Percentiles rank a stretch among this genome's conserved stretches.
phyloP scores from a whole-genome alignment of 2,797 vertebrate genomes.

The Amazona finschi region DNA sequence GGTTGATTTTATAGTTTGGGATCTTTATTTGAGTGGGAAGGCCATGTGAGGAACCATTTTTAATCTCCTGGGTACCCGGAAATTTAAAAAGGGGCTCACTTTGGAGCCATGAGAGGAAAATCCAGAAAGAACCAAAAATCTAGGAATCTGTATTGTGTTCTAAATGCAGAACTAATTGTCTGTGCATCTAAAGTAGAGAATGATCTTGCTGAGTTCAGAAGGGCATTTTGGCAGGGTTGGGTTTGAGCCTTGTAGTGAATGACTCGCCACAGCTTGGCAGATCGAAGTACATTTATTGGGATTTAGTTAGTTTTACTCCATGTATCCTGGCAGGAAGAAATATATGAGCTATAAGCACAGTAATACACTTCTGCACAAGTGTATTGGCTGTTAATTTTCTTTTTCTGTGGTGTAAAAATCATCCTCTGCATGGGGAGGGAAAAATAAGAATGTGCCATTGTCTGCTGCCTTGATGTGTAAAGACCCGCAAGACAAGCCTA shows the following conservation, averaged over 20 bases:
- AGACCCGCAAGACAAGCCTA: conserved; percentile 9
- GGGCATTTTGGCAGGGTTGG: neutral
- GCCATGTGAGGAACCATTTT: neutral
- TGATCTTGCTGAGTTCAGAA: neutral
- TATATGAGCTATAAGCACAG: neutral
- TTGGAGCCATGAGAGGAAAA: neutral
- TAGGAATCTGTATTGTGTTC: neutral
- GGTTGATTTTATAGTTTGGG: neutral
- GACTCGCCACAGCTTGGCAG: neutral
- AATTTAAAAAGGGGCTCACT: neutral
- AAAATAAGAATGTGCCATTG: neutral
- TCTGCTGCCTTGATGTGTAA: neutral
- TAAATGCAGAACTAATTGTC: neutral
- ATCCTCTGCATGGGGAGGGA: neutral
- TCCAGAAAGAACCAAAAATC: neutral
- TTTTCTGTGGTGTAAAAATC: neutral
- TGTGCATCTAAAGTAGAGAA: neutral
- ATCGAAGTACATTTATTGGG: neutral
- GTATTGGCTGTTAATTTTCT: neutral
- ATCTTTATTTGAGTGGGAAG: neutral
- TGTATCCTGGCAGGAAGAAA: neutral
- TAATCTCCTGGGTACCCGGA: neutral
- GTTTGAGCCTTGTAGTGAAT: neutral
- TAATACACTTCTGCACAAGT: neutral
- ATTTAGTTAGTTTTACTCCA: neutral